Percentiles rank a stretch among this genome's conserved stretches.
These are phyloP conservation scores for Epinotia demarniana DNA, from an alignment of 2,888 invertebrate genomes.

Conservation along the genomic window DNA sequence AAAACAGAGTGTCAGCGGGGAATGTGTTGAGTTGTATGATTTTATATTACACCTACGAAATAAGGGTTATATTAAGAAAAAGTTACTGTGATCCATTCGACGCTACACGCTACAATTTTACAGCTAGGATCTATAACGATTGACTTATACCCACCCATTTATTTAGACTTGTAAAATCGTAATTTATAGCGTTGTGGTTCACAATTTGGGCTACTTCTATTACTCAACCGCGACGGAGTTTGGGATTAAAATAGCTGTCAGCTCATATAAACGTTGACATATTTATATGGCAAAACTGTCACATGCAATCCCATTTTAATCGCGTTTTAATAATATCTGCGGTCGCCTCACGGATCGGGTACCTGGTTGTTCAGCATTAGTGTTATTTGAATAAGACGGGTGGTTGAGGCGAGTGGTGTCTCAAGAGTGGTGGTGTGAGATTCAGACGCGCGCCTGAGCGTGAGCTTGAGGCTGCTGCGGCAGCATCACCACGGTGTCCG, in stretches of 20 bases:
- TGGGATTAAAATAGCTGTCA: too few relatives aligned
- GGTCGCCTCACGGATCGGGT: neutral
- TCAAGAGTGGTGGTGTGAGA: constrained; percentile 51
- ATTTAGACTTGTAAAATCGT: too few relatives aligned
- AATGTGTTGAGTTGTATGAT: too few relatives aligned
- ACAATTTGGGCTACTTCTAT: neutral
- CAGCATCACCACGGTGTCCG: constrained; percentile 70
- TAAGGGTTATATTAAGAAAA: too few relatives aligned
- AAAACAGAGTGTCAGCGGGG: too few relatives aligned
- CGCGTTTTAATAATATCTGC: neutral
- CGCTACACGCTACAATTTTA: neutral
- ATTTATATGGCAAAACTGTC: too few relatives aligned
- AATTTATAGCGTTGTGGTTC: neutral
- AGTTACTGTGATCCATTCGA: neutral
- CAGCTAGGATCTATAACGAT: neutral
- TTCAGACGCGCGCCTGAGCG: constrained; percentile 71
- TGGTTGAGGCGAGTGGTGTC: neutral
- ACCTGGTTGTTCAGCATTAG: neutral
- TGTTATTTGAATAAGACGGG: neutral
- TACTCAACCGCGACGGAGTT: too few relatives aligned
- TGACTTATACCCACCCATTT: too few relatives aligned
- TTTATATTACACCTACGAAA: too few relatives aligned
- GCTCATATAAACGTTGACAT: too few relatives aligned
- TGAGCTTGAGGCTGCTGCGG: constrained; percentile 67
- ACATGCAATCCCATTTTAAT: too few relatives aligned